Conservation (phyloP, 2,113 vertebrate species). For the Chroicocephalus ridibundus region DNA sequence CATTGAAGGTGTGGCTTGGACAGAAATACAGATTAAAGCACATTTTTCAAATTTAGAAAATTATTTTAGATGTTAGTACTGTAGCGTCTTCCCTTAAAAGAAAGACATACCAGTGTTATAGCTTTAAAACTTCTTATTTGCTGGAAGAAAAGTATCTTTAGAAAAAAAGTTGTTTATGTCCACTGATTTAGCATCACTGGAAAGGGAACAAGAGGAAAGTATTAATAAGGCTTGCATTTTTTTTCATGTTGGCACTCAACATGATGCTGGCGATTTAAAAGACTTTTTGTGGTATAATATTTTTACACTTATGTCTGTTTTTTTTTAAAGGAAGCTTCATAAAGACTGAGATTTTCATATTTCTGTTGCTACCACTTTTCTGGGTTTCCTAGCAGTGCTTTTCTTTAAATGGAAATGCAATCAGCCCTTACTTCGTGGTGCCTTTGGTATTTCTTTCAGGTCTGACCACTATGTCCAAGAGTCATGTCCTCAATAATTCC, state of each 20-base stretch:
- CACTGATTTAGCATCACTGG: background rate
- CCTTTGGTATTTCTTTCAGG: background rate
- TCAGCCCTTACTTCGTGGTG: background rate
- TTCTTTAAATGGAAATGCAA: background rate
- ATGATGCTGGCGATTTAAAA: background rate
- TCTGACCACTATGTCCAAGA: background rate
- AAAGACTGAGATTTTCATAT: background rate
- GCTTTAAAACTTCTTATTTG: background rate
- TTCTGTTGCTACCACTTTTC: background rate
- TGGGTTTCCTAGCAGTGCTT: background rate
- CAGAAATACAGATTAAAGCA: background rate
- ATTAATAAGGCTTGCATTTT: background rate
- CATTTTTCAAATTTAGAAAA: background rate
- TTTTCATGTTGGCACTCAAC: background rate
- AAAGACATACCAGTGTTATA: background rate
- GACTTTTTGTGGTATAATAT: background rate
- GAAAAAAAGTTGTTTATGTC: background rate
- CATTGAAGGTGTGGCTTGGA: background rate
- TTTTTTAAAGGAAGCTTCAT: background rate
- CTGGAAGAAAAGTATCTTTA: background rate
- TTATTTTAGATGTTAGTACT: background rate
- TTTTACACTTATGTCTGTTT: background rate
- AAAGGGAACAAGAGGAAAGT: background rate
- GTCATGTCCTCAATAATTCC: background rate
- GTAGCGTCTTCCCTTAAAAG: background rate